Percentiles rank a stretch among this genome's conserved stretches.
Evolutionary conservation across 2,113 vertebrate genomes (phyloP).

Genomic region (Ciconia maguari): DNA sequence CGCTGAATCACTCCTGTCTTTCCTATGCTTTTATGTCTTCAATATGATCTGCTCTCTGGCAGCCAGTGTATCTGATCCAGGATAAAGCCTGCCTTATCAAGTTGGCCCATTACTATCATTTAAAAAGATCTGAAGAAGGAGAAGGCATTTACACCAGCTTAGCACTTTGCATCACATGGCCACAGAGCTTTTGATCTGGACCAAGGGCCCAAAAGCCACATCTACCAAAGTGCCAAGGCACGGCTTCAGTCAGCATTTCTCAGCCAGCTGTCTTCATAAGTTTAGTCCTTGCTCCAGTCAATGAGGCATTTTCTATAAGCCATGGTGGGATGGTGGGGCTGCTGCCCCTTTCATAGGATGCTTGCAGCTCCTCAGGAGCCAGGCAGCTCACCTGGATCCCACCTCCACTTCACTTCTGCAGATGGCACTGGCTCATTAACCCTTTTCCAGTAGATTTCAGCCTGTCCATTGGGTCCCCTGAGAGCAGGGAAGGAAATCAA

Average conservation of each 20-base stretch:
- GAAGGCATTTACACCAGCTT: background rate
- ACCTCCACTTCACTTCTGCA: background rate
- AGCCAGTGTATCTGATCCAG: background rate
- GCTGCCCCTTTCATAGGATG: background rate
- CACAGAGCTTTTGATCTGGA: background rate
- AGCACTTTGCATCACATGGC: background rate
- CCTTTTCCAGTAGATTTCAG: background rate
- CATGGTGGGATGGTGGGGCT: background rate
- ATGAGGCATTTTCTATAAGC: background rate
- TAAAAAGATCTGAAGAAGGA: background rate
- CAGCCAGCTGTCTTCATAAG: background rate
- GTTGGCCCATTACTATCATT: background rate
- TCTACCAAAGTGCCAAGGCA: accelerated
- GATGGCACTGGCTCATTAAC: background rate
- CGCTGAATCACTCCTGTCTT: background rate
- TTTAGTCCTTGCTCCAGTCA: background rate
- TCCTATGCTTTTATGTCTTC: background rate
- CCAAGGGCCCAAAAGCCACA: background rate
- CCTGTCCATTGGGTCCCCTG: background rate
- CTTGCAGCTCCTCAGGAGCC: background rate
- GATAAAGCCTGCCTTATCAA: background rate
- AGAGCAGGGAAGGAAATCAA: background rate
- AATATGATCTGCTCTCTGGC: background rate
- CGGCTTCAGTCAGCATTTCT: background rate
- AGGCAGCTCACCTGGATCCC: background rate